Base-by-base conservation (phyloP, 1,140 invertebrate genomes). In the Gryon sp. region DNA sequence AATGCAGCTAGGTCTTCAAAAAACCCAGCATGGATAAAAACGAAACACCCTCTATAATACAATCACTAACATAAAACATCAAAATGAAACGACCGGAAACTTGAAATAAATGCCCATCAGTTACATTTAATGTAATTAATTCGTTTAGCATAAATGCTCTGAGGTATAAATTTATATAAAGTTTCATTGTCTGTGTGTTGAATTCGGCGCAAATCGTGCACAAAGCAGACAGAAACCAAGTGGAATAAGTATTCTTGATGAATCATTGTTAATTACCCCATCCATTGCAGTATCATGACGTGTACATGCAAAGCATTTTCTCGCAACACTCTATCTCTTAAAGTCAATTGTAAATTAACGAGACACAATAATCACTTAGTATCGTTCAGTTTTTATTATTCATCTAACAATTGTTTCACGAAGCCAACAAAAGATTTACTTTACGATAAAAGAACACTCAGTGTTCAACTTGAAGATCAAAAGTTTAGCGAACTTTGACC, bases 41-140 rank as follows among this genome's bases (percentile, higher is more conserved):
- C n/a, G n/a, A n/a, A n/a, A n/a, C n/a, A n/a, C n/a, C n/a, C n/a
- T n/a, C n/a, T n/a, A n/a, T n/a, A n/a, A n/a, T n/a, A n/a, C n/a
- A n/a, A n/a, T n/a, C n/a, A n/a, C n/a, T n/a, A n/a, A n/a, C n/a
- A n/a, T n/a, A n/a, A n/a, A n/a, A n/a, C n/a, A n/a, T n/a, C n/a
- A n/a, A n/a, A n/a, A n/a, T n/a, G n/a, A n/a, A 32, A 32, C 38
- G 22, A 18, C 30, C 6, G 48, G 76, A 75, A 72, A 46, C 52
- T 57, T 24, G 30, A 34, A 24, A 19, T 24, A 43, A 57, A 55
- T 41, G 55, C 62, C 57, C 78, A 80, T 79, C 79, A 80, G 70
- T 83, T 83, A 81, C 76, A 80, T 75, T 82, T 83, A 76, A 81
- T 80, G 78, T 80, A 77, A 80, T 79, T 79, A 78, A 82, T 83